A percentile compares a stretch with the other conserved stretches of the same genome.
Evolutionary conservation across 2,888 invertebrate genomes (phyloP).

Genomic region (Eledona agricola): DNA sequence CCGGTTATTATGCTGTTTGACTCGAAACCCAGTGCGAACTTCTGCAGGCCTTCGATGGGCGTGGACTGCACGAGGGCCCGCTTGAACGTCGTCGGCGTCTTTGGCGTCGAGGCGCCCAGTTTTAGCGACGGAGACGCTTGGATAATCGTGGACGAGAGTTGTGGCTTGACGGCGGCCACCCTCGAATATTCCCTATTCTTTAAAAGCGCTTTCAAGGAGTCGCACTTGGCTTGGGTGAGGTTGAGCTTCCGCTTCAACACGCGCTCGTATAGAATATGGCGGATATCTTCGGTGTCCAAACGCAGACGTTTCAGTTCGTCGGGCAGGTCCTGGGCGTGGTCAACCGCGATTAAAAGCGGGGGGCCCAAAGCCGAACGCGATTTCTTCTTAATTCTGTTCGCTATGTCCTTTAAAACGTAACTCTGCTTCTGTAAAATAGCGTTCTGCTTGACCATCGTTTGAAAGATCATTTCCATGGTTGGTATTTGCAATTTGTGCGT

Average conservation of each 20-base stretch:
- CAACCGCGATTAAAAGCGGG: slow-evolving; percentile 61
- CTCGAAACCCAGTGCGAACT: slow-evolving; percentile 29
- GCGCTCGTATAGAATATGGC: slow-evolving; percentile 59
- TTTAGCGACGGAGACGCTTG: slow-evolving; percentile 45
- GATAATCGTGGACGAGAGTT: slow-evolving; percentile 51
- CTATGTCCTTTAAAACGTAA: slow-evolving; percentile 58
- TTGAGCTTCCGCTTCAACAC: slow-evolving; percentile 53
- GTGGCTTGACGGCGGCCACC: slow-evolving; percentile 66
- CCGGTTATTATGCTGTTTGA: slow-evolving; percentile 20
- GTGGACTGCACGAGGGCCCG: slow-evolving; percentile 42
- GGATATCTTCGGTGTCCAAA: slow-evolving; percentile 63
- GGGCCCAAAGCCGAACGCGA: slow-evolving; percentile 61
- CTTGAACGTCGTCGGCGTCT: slow-evolving; percentile 14
- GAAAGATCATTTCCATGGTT: slow-evolving; percentile 79
- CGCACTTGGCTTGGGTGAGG: slow-evolving; percentile 65
- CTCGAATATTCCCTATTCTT: slow-evolving; percentile 65
- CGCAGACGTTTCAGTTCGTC: slow-evolving; percentile 65
- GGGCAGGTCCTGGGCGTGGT: slow-evolving; percentile 56
- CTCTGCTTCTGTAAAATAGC: slow-evolving; percentile 70
- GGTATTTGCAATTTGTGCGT: slow-evolving; percentile 71
- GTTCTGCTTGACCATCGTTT: slow-evolving; percentile 78
- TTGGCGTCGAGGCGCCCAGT: slow-evolving; percentile 42
- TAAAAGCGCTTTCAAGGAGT: slow-evolving; percentile 65
- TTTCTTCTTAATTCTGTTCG: slow-evolving; percentile 56
- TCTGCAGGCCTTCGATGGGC: slow-evolving; percentile 32